Evolutionary conservation across 1,140 invertebrate species (phyloP).

Genomic region (Amphibalanus amphitrite): DNA sequence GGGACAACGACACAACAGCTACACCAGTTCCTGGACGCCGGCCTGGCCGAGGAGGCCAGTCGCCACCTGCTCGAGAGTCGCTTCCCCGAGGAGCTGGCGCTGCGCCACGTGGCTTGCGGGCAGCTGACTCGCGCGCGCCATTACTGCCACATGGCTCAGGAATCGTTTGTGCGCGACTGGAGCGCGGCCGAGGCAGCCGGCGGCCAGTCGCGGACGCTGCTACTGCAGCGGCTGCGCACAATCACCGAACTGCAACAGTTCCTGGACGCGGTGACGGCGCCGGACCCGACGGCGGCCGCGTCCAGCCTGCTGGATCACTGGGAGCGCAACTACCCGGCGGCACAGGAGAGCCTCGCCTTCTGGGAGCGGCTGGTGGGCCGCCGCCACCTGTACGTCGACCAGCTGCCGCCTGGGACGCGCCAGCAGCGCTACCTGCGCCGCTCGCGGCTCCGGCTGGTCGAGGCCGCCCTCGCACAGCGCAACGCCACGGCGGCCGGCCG

Average conservation of each 20-base stretch:
- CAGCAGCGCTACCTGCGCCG: slow-evolving; percentile 11
- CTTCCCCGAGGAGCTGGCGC: slow-evolving; percentile 14
- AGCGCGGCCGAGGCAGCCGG: not conserved
- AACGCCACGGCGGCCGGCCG: slow-evolving; percentile 15
- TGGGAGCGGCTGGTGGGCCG: not conserved
- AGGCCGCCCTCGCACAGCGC: slow-evolving; percentile 11
- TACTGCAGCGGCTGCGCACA: not conserved
- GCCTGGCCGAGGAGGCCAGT: not conserved
- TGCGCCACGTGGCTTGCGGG: not conserved
- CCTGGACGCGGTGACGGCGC: not conserved
- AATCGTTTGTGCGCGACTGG: not conserved
- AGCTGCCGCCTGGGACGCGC: slow-evolving; percentile 20
- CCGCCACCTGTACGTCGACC: not conserved
- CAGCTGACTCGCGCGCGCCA: not conserved
- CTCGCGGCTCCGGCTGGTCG: slow-evolving; percentile 12
- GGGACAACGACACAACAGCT: not conserved
- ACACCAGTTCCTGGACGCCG: not conserved
- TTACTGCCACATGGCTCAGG: not conserved
- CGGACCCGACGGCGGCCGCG: not conserved
- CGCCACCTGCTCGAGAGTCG: not conserved
- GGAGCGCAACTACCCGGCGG: not conserved
- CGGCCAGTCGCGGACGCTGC: too few relatives aligned
- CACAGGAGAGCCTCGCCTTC: not conserved
- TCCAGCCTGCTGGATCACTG: not conserved
- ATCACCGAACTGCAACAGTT: not conserved